These are phyloP conservation scores for Sphaerophoria rueppellii DNA, from an alignment of 2,888 invertebrate genomes.

Conservation along the genomic window DNA sequence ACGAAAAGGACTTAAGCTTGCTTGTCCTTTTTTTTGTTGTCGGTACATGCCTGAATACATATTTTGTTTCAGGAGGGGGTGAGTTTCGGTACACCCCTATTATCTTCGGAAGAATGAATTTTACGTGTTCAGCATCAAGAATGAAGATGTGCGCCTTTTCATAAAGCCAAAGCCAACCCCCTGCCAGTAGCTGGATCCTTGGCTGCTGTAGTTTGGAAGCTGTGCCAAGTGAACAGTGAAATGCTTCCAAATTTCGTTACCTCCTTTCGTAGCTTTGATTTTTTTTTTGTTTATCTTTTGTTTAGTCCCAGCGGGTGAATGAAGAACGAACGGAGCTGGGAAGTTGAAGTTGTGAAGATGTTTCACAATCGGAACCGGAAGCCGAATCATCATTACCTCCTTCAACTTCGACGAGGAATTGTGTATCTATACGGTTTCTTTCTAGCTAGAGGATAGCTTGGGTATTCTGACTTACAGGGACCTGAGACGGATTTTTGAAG, in stretches of 20 bases:
- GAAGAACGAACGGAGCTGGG: not conserved
- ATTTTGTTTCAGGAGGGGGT: constrained; percentile 6
- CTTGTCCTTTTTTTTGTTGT: not conserved
- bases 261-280: constrained; percentile 80
- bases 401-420: constrained; percentile 36
- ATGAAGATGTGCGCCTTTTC: constrained; percentile 74
- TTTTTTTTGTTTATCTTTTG: constrained; percentile 81
- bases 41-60: not conserved
- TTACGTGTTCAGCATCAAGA: constrained; percentile 80
- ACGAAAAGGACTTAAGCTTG: constrained; percentile 35
- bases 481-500: constrained; percentile 48
- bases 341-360: constrained; percentile 31
- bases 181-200: constrained; percentile 8
- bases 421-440: constrained; percentile 2
- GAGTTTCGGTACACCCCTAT: constrained; percentile 39
- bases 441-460: not conserved
- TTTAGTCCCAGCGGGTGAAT: constrained; percentile 74
- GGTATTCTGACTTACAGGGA: not conserved
- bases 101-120: constrained; percentile 78
- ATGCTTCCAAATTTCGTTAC: constrained; percentile 76
- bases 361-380: constrained; percentile 72
- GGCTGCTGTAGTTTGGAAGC: constrained; percentile 15
- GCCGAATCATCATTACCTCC: constrained; percentile 49
- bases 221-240: constrained; percentile 76
- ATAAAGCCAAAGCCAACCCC: constrained; percentile 65